Evolutionary conservation across 2,113 vertebrate genomes (phyloP).

Genomic region (Oceanodroma tethys): DNA sequence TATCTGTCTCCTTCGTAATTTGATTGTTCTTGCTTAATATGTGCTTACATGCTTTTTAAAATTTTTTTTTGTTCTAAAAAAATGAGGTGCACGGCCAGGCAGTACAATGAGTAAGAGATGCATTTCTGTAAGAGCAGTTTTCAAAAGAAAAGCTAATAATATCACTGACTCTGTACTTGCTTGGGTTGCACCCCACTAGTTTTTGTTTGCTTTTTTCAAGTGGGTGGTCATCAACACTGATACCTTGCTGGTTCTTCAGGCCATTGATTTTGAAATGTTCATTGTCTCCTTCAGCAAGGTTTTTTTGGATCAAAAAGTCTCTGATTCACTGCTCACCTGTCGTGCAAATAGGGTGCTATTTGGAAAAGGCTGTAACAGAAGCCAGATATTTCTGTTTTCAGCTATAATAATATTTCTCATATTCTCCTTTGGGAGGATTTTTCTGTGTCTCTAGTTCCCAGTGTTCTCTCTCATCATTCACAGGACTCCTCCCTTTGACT

Average conservation of each 20-base stretch:
- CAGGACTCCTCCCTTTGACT: background rate
- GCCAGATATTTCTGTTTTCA: background rate
- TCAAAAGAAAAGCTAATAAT: background rate
- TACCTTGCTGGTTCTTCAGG: background rate
- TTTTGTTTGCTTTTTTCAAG: background rate
- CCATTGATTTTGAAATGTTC: background rate
- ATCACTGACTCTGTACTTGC: background rate
- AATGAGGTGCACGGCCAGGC: background rate
- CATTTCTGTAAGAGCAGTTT: background rate
- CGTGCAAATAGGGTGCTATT: background rate
- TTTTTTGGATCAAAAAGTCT: background rate
- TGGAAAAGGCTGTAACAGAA: background rate
- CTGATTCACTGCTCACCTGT: background rate
- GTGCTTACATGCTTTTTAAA: background rate
- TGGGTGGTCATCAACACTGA: background rate
- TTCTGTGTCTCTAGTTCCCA: background rate
- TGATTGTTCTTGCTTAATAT: background rate
- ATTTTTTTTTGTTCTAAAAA: background rate
- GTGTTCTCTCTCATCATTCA: background rate
- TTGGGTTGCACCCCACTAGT: background rate
- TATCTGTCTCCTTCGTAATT: background rate
- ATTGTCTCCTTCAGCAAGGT: background rate
- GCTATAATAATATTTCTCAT: background rate
- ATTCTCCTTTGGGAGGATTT: background rate
- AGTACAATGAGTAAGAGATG: background rate